A percentile compares a stretch with the other conserved stretches of the same genome.
phyloP scores from a whole-genome alignment of 2,113 vertebrate genomes.

The Paramisgurnus dabryanus region DNA sequence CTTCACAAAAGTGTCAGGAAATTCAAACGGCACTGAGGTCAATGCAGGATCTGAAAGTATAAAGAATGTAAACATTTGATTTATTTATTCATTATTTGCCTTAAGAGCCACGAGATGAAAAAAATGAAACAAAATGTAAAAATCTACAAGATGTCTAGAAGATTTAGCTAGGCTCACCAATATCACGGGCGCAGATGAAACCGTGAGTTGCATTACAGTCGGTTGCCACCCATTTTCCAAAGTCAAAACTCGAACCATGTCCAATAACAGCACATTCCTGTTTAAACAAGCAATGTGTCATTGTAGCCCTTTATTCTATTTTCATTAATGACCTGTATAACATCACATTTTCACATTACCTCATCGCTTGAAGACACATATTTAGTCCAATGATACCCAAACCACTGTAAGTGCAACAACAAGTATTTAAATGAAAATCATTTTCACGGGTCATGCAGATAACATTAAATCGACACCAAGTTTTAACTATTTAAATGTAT shows the following conservation, averaged over 20 bases:
- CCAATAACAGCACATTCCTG: conserved; percentile 81
- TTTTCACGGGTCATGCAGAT: not conserved
- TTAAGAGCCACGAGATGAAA: no score
- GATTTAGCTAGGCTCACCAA: conserved; percentile 71
- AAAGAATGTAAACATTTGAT: not conserved
- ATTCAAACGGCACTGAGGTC: conserved; percentile 52
- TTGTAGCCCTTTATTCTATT: not conserved
- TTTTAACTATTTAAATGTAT: not conserved
- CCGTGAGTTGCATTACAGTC: conserved; percentile 78
- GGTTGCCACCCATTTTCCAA: conserved; percentile 80
- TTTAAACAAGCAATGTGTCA: conserved; percentile 34
- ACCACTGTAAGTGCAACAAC: not conserved
- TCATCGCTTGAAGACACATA: not conserved
- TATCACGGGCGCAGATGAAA: conserved; percentile 78
- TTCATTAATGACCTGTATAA: not conserved
- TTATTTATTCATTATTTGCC: not conserved
- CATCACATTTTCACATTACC: not conserved
- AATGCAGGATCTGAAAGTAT: conserved; percentile 70
- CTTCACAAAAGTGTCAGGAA: conserved; percentile 62
- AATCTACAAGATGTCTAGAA: not conserved
- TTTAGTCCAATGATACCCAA: not conserved
- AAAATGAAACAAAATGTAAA: not conserved
- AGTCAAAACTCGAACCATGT: conserved; percentile 40
- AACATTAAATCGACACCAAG: not conserved
- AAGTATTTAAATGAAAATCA: not conserved